Percentiles rank a stretch among this genome's conserved stretches.
phyloP scores from a whole-genome alignment of 2,888 invertebrate species.

The Megaustenia siamemsis region DNA sequence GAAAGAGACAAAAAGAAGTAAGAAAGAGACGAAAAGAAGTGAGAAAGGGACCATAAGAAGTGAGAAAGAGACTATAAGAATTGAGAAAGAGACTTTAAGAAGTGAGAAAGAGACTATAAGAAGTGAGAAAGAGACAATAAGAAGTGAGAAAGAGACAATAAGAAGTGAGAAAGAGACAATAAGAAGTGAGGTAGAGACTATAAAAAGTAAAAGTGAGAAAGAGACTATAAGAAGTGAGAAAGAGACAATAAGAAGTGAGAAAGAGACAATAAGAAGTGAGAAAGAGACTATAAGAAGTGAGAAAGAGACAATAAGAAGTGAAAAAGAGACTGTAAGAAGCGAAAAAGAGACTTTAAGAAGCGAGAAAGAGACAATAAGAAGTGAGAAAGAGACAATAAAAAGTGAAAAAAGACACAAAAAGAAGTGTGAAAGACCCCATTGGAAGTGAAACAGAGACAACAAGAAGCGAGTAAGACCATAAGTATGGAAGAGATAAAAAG shows the following conservation, averaged over 20 bases:
- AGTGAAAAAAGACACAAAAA: not conserved
- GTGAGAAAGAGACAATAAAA: not conserved
- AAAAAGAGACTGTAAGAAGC: not conserved
- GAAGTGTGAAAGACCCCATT: not conserved
- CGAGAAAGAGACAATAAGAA: not conserved
- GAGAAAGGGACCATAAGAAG: too few relatives aligned
- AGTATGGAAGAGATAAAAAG: not conserved
- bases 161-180: not conserved
- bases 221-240: not conserved
- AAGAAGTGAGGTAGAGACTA: not conserved
- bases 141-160: not conserved
- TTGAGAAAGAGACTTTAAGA: not conserved
- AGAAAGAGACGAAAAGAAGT: too few relatives aligned
- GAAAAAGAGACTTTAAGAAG: not conserved
- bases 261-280: not conserved
- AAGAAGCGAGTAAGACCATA: not conserved
- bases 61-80: too few relatives aligned
- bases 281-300: not conserved
- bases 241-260: not conserved
- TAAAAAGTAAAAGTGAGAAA: not conserved
- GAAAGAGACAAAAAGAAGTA: too few relatives aligned
- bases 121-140: not conserved
- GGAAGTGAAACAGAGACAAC: not conserved
- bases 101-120: not conserved
- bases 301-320: not conserved